Evolutionary conservation across 2,797 vertebrate genomes (phyloP).

Genomic region (Capromys pilorides): DNA sequence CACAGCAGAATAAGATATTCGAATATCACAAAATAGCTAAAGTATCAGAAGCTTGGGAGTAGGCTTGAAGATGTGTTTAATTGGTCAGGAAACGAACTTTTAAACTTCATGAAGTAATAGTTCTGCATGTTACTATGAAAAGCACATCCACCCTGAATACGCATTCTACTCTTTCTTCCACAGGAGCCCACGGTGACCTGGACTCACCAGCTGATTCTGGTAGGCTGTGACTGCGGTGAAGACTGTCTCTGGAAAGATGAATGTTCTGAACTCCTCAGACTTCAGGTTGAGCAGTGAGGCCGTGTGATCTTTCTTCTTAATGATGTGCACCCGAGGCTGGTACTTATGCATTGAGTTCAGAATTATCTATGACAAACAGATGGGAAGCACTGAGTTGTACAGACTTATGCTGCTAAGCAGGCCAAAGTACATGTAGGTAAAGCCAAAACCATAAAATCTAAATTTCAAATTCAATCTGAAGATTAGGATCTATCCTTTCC

Average conservation of each 20-base stretch:
- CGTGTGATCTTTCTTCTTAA: constrained; percentile 99
- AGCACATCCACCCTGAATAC: background rate
- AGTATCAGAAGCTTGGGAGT: background rate
- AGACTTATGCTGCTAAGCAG: background rate
- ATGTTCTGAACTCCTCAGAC: constrained; percentile 98
- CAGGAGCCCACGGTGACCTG: background rate
- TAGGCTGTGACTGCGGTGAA: constrained; percentile 99
- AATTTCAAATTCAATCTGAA: constrained; percentile 16
- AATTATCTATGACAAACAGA: constrained; percentile 91
- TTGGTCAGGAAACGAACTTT: background rate
- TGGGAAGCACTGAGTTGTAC: background rate
- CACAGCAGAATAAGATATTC: background rate
- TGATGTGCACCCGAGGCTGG: constrained; percentile 98
- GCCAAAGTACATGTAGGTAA: background rate
- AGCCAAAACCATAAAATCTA: background rate
- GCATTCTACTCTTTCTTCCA: background rate
- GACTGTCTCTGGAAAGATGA: constrained; percentile 97
- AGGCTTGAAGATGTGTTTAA: background rate
- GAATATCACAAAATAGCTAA: background rate
- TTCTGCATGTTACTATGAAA: background rate
- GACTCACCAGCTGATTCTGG: constrained; percentile 98
- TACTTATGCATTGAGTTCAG: constrained; percentile 99
- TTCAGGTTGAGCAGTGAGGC: constrained; percentile 98
- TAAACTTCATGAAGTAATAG: background rate
- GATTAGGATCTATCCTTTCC: background rate